phyloP scores from a whole-genome alignment of 2,888 invertebrate species.

The Amaurobius ferox region DNA sequence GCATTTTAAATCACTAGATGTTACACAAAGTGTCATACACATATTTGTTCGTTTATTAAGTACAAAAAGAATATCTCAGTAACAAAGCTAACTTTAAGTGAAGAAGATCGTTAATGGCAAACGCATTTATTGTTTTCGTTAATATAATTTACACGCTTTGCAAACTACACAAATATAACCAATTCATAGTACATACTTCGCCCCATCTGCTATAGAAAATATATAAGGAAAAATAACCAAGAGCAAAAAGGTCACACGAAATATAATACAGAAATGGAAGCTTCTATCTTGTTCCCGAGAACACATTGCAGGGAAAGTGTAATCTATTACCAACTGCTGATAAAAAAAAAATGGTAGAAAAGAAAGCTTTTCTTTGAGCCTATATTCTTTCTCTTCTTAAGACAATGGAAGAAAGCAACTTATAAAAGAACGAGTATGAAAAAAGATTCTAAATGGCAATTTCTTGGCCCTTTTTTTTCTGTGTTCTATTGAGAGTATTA shows the following conservation, averaged over 20 bases:
- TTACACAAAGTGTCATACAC: too few species aligned
- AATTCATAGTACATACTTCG: neutral
- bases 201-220: neutral
- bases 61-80: too few species aligned
- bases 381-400: neutral
- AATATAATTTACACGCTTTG: neutral
- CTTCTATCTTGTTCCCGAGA: neutral
- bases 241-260: conserved; percentile 1
- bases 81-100: too few species aligned
- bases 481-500: neutral
- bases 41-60: too few species aligned
- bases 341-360: neutral
- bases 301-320: neutral
- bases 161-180: neutral
- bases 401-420: neutral
- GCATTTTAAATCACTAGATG: too few species aligned
- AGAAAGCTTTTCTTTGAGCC: neutral
- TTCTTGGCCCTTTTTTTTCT: neutral
- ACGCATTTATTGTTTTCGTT: too few species aligned
- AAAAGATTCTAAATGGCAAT: neutral
- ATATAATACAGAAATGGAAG: conserved; percentile 9
- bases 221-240: neutral
- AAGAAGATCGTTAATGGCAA: too few species aligned
- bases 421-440: neutral
- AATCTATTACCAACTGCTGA: neutral